A percentile compares a stretch with the other conserved stretches of the same genome.
phyloP scores from a whole-genome alignment of 2,113 vertebrate genomes.

The Oncorhynchus nerka region DNA sequence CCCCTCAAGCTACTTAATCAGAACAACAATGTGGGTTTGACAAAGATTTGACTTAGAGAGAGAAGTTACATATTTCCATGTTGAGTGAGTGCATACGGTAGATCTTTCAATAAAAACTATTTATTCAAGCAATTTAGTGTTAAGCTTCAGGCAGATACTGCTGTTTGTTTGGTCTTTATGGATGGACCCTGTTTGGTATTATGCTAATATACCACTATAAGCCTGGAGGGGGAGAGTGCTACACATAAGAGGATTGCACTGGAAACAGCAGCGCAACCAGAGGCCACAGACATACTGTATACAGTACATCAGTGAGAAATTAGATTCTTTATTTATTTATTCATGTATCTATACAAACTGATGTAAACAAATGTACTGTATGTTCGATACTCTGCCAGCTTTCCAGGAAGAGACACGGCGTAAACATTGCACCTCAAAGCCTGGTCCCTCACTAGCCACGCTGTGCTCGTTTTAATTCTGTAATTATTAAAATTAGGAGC shows the following conservation, averaged over 20 bases:
- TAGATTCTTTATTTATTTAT: conserved; percentile 38
- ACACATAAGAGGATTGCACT: conserved; percentile 2
- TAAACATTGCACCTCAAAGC: conserved; percentile 40
- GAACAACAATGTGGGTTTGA: not conserved
- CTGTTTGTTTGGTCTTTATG: not conserved
- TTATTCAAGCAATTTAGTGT: not conserved
- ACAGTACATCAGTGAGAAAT: conserved; percentile 12
- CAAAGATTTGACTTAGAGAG: not conserved
- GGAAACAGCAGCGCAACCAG: not conserved
- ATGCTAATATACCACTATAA: not conserved
- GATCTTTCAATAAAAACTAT: not conserved
- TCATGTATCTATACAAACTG: conserved; percentile 39
- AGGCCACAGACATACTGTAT: conserved; percentile 14
- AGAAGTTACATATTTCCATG: not conserved
- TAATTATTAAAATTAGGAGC: not conserved
- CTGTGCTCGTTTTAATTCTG: conserved; percentile 30
- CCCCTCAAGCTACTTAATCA: not conserved
- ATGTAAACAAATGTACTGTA: conserved; percentile 30
- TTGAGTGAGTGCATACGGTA: not conserved
- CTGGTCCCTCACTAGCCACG: conserved; percentile 14
- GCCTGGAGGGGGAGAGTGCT: not conserved
- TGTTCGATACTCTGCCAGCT: conserved; percentile 38
- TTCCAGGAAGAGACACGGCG: conserved; percentile 20
- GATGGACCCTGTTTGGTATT: not conserved
- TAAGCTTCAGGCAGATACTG: not conserved